A percentile compares a stretch with the other conserved stretches of the same genome.
phyloP scores from a whole-genome alignment of 2,797 vertebrate species.

The Paedocypris micromegethes region DNA sequence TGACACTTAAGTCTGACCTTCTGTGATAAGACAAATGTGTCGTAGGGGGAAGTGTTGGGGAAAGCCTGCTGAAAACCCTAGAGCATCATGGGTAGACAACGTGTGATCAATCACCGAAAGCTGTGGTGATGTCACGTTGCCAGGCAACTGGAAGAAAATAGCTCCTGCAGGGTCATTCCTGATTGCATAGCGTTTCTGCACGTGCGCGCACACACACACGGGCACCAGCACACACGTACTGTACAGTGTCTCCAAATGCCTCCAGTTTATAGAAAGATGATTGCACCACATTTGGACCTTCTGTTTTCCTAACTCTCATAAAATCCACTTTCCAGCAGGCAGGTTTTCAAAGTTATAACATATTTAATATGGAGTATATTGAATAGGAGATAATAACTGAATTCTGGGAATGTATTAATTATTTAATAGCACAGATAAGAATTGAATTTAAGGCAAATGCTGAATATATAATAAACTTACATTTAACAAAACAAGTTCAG shows the following conservation, averaged over 20 bases:
- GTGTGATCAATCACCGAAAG: conserved; percentile 63
- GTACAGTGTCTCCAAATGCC: neutral
- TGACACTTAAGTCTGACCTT: neutral
- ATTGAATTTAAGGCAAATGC: conserved; percentile 7
- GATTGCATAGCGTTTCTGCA: conserved; percentile 42
- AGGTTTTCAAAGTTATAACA: neutral
- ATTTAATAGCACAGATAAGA: conserved; percentile 13
- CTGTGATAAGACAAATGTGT: neutral
- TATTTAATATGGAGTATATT: neutral
- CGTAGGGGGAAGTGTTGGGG: conserved; percentile 14
- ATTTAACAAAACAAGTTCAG: conserved; percentile 35
- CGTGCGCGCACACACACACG: conserved; percentile 16
- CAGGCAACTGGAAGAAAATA: conserved; percentile 64
- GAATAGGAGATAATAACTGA: conserved; percentile 1
- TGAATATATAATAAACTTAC: conserved; percentile 14
- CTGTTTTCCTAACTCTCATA: conserved; percentile 15
- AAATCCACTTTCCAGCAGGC: neutral
- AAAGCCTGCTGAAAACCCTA: conserved; percentile 38
- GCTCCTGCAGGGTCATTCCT: conserved; percentile 51
- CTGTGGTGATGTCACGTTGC: conserved; percentile 66
- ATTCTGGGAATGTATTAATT: conserved; percentile 15
- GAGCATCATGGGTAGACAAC: conserved; percentile 59
- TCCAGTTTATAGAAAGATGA: conserved; percentile 1
- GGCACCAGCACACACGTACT: conserved; percentile 2
- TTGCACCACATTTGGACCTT: conserved; percentile 17